phyloP scores from a whole-genome alignment of 1,140 invertebrate genomes.

The Aleiodes sp. region DNA sequence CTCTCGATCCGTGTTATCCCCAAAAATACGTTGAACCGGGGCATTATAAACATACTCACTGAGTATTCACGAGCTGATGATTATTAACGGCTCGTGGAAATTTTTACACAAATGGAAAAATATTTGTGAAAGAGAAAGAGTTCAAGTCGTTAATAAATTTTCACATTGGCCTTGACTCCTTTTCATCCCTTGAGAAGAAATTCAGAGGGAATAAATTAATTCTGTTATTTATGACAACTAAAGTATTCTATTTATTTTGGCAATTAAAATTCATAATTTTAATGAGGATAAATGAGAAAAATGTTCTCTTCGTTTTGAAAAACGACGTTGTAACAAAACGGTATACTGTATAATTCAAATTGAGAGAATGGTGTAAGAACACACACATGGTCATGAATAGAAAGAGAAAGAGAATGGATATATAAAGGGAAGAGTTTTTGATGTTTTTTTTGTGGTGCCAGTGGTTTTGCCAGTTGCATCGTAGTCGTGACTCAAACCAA shows the following conservation, averaged over 20 bases:
- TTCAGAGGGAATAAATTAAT: no score
- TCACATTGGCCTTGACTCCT: not conserved
- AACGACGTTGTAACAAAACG: not conserved
- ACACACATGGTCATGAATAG: constrained; percentile 12
- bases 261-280: no score
- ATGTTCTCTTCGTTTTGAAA: no score
- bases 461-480: constrained; percentile 20
- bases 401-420: not conserved
- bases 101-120: not conserved
- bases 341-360: constrained; percentile 10
- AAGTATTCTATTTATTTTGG: no score
- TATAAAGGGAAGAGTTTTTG: not conserved
- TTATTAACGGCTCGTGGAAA: not conserved
- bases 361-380: constrained; percentile 14
- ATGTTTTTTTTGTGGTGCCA: not conserved
- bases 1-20: no score
- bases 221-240: no score
- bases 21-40: not conserved
- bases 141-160: constrained; percentile 1
- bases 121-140: not conserved
- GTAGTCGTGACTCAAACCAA: constrained; percentile 53
- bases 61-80: not conserved
- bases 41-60: not conserved
- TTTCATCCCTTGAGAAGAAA: not conserved
- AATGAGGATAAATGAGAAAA: no score